Evolutionary conservation across 2,113 vertebrate species (phyloP), one percentile per base, ranked within the genome.

Genomic region (Saguinus imperator): DNA sequence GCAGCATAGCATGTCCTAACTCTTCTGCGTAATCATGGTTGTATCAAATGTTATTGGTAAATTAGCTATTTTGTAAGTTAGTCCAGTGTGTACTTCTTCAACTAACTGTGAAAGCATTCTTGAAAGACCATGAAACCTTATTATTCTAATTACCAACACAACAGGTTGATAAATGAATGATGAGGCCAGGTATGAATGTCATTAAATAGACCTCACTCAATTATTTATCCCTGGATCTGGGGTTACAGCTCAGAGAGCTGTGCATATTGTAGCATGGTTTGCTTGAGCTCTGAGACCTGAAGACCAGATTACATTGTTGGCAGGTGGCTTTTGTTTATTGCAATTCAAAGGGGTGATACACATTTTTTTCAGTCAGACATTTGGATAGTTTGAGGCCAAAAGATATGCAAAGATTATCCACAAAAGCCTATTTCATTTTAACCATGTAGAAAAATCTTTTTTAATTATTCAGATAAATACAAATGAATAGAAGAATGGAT

Each of bases 91-190:
- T 98, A 57, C 76, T 88, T 84, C 0, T 64, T 97, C 96, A 98
- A 89, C 95, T 97, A 98, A 97, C 98, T 97, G 98, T 98, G 98
- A 98, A 98, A 98, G 85, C 87, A 66, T 96, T 95, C 85, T 98
- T 97, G 97, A 98, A 98, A 98, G 98, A 97, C 96, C 97, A 83
- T 81, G 97, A 95, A 98, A 98, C 98, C 87, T 98, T 98, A 98
- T 98, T 98, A 98, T 98, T 97, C 98, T 98, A 98, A 98, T 98
- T 98, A 98, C 96, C 96, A 96, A 97, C 98, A 98, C 86, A 97
- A 97, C 88, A 21, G 88, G 81, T 86, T 97, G 76, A 96, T 99
- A 97, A 98, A 98, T 98, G 21, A 98, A 98, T 98, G 29, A 99
- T 98, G 45, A 89, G 87, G n/a, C 10, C n/a, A 57, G 96, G 97